Evolutionary conservation across 2,888 invertebrate genomes (phyloP).

Genomic region (Macrophya alboannulata): DNA sequence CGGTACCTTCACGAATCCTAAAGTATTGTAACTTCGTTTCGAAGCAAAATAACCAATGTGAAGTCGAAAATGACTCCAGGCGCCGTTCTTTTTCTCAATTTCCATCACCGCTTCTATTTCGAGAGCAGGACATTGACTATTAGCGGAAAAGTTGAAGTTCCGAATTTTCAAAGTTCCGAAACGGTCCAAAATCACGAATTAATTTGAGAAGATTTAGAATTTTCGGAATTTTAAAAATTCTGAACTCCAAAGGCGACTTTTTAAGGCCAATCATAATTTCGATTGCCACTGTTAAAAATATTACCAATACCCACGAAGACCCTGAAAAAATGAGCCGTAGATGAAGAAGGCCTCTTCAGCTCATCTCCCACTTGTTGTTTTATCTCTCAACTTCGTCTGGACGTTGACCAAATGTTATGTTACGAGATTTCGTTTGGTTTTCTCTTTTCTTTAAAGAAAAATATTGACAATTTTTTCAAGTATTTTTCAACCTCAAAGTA

Average conservation of each 20-base stretch:
- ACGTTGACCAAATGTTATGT: constrained; percentile 27
- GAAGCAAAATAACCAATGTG: neutral
- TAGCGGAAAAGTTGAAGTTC: no score
- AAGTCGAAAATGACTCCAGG: neutral
- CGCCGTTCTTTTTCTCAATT: neutral
- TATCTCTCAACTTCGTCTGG: neutral
- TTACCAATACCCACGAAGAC: neutral
- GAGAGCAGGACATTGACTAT: no score
- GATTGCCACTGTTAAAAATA: no score
- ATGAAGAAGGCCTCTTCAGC: neutral
- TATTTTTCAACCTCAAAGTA: constrained; percentile 24
- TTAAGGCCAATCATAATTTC: neutral
- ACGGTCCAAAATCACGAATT: no score
- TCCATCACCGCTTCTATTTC: neutral
- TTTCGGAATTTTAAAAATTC: no score
- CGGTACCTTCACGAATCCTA: constrained; percentile 27
- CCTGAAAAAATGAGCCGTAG: neutral
- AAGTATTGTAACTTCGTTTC: constrained; percentile 1
- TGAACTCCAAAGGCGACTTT: no score
- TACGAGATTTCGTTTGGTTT: neutral
- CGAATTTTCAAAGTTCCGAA: no score
- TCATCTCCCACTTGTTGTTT: neutral
- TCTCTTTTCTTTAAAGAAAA: neutral
- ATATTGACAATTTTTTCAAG: constrained; percentile 35
- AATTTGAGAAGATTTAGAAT: no score